Evolutionary conservation across 2,888 invertebrate genomes (phyloP).

Genomic region (Lycia hirtaria): DNA sequence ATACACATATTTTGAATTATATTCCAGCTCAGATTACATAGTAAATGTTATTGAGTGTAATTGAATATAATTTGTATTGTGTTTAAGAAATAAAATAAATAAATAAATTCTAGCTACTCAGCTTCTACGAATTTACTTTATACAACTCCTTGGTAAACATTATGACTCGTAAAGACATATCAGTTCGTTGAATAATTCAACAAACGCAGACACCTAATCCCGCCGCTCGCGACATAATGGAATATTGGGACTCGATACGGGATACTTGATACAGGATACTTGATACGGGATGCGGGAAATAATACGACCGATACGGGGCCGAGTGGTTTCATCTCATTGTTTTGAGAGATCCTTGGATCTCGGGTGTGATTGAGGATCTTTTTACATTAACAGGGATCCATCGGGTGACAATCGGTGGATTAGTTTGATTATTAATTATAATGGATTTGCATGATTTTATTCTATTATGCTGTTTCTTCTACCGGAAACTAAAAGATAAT

Average conservation of each 20-base stretch:
- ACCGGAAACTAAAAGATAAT: too few relatives aligned
- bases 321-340: slow-evolving; percentile 24
- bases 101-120: neutral
- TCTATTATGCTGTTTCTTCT: too few relatives aligned
- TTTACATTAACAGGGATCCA: slow-evolving; percentile 14
- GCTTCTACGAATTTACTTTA: neutral
- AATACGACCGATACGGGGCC: neutral
- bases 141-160: slow-evolving; percentile 1
- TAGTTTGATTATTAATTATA: neutral
- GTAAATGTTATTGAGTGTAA: too few relatives aligned
- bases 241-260: slow-evolving; percentile 22
- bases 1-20: too few relatives aligned
- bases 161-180: slow-evolving; percentile 13
- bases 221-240: slow-evolving; percentile 24
- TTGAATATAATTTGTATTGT: too few relatives aligned
- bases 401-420: neutral
- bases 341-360: slow-evolving; percentile 15
- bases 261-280: slow-evolving; percentile 11
- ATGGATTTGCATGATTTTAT: neutral
- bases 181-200: slow-evolving; percentile 27
- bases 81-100: neutral
- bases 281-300: too few relatives aligned
- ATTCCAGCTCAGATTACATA: too few relatives aligned
- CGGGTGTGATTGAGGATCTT: slow-evolving; percentile 20
- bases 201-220: slow-evolving; percentile 20